Percentiles rank a stretch among this genome's conserved stretches.
Evolutionary conservation across 2,113 vertebrate genomes (phyloP).

Genomic region (Microcebus griseorufus): DNA sequence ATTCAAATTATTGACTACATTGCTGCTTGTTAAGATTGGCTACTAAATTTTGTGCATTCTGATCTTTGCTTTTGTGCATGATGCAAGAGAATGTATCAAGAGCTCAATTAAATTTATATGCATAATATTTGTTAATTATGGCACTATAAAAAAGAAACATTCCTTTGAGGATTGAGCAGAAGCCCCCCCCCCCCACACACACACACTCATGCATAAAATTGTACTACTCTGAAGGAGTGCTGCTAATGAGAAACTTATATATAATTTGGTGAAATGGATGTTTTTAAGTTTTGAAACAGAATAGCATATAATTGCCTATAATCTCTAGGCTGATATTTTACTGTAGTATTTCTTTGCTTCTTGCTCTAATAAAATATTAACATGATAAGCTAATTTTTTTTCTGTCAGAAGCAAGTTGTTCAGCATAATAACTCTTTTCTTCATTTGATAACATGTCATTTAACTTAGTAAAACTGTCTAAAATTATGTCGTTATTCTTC

Average conservation of each 20-base stretch:
- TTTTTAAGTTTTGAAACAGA: slow-evolving; percentile 35
- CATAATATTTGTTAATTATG: slow-evolving; percentile 10
- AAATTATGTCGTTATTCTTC: not conserved
- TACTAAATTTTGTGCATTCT: not conserved
- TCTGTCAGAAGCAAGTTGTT: slow-evolving; percentile 51
- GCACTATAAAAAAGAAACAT: not conserved
- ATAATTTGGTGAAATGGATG: slow-evolving; percentile 7
- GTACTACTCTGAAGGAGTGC: not conserved
- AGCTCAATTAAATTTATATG: slow-evolving; percentile 24
- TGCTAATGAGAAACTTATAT: slow-evolving; percentile 46
- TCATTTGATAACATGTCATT: slow-evolving; percentile 24
- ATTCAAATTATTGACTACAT: not conserved
- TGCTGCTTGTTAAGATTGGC: not conserved
- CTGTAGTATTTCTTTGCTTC: slow-evolving; percentile 2
- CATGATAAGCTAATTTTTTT: not conserved
- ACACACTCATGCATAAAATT: not conserved
- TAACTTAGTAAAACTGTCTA: slow-evolving; percentile 70
- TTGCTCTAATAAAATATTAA: slow-evolving; percentile 46
- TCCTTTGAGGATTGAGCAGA: not conserved
- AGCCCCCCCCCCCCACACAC: too few species aligned
- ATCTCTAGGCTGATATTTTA: slow-evolving; percentile 39
- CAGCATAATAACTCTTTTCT: not conserved
- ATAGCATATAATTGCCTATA: not conserved
- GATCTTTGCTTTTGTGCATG: slow-evolving; percentile 43
- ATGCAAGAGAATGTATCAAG: slow-evolving; percentile 15